phyloP scores from a whole-genome alignment of 2,888 invertebrate species.

The Mactromeris polynyma region DNA sequence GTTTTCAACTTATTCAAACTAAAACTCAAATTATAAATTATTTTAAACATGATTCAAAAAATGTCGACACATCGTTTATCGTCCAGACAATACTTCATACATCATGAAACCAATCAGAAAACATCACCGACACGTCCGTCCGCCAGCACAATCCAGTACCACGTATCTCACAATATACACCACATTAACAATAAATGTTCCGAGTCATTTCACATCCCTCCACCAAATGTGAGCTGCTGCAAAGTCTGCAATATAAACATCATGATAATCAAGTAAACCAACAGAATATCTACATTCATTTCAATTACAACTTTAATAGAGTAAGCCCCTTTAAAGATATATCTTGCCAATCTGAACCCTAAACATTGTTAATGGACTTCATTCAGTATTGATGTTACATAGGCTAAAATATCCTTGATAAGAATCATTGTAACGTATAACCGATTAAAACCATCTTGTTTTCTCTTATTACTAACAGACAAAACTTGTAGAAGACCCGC shows the following conservation, averaged over 20 bases:
- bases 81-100: background rate
- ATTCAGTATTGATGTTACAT: too few species aligned
- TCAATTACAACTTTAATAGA: too few species aligned
- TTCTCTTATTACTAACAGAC: too few species aligned
- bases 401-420: too few species aligned
- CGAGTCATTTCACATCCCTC: slow-evolving; percentile 29
- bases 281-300: too few species aligned
- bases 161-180: background rate
- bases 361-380: too few species aligned
- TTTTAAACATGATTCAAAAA: background rate
- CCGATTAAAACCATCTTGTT: too few species aligned
- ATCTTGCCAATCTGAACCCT: too few species aligned
- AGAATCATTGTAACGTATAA: too few species aligned
- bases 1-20: background rate
- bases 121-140: background rate
- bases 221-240: slow-evolving; percentile 62
- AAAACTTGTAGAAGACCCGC: too few species aligned
- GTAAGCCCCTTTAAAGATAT: too few species aligned
- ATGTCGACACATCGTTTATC: background rate
- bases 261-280: background rate
- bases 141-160: background rate
- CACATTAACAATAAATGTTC: background rate
- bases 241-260: slow-evolving; percentile 39
- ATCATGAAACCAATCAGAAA: background rate
- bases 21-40: background rate